A percentile compares a stretch with the other conserved stretches of the same genome.
Conservation (phyloP, 1,140 invertebrate genomes). For the Portunus trituberculatus region DNA sequence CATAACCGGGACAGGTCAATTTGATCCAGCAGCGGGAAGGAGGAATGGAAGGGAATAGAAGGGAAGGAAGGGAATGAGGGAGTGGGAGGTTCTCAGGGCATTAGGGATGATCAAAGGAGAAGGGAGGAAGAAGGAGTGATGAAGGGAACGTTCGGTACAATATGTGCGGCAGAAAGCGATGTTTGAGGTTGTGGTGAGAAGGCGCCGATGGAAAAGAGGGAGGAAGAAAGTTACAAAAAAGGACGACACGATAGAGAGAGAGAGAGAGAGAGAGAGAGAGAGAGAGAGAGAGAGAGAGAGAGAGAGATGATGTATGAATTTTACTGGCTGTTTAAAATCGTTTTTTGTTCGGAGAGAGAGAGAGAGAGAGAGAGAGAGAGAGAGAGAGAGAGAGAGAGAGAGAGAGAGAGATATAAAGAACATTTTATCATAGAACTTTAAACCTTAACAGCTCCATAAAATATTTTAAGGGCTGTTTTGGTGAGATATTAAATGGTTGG, state of each 20-base stretch:
- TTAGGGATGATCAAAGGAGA: not conserved
- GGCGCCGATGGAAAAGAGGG: not conserved
- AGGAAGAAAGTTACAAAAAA: not conserved
- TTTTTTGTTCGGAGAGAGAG: not conserved
- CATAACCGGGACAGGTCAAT: too few species aligned
- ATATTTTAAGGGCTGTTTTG: not conserved
- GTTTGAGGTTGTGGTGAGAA: too few species aligned
- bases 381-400: too few species aligned
- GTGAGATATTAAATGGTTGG: not conserved
- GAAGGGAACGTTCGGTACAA: not conserved
- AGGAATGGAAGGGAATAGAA: not conserved
- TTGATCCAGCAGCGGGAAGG: too few species aligned
- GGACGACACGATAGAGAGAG: conserved; percentile 37
- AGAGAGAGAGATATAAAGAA: not conserved
- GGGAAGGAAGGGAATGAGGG: not conserved
- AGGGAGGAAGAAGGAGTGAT: not conserved
- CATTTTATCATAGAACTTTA: not conserved
- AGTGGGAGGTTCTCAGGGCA: not conserved
- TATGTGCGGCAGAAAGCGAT: too few species aligned
- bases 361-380: too few species aligned
- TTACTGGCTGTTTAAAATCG: too few species aligned
- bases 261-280: conserved; percentile 32
- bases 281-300: not conserved
- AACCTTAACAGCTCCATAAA: not conserved
- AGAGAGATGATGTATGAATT: too few species aligned